Evolutionary conservation across 2,797 vertebrate species (phyloP), one percentile per base, ranked within the genome.

Genomic region (Danio jaintianensis): DNA sequence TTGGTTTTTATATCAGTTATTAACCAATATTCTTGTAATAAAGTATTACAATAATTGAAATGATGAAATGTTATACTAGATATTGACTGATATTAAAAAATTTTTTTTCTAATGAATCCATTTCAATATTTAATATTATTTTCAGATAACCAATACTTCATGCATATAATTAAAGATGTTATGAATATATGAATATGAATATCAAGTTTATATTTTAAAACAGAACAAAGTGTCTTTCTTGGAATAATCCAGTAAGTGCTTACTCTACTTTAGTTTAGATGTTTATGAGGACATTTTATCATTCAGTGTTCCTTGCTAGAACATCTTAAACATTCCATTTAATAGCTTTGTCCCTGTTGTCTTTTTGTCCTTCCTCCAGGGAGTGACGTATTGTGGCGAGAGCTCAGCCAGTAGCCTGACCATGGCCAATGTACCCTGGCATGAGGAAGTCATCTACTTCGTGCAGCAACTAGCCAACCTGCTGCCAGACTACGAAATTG

Each of bases 391-490:
- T 93, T 98, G 97, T 2, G 96, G 97, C 0, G 96, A 98, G 64
- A 98, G 96, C 86, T 92, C 95, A 0, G 97, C 97, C 87, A 98
- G 97, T 91, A 97, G 52, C 73, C 93, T 99, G 61, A 98, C 96
- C 85, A 96, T 98, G 97, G 97, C 97, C 80, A 98, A 98, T 0
- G 93, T 99, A 12, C 97, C 97, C 12, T 98, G 97, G 97, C 97
- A 99, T 0, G 95, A 96, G 83, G 97, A 99, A 68, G 97, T 98
- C 66, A 83, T 96, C 6, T 84, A 74, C 72, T 99, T 99, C 0
- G 95, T 96, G 81, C 91, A 88, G 78, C 96, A 98, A 87, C 84
- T 99, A 86, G 93, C 91, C 0, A 86, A 87, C 81, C 93, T 97
- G 87, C 80, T 97, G 59, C 96, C 96, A 0, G 91, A 94, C 81